Base-by-base conservation (phyloP, 2,113 vertebrate species). In the Ictidomys tridecemlineatus region DNA sequence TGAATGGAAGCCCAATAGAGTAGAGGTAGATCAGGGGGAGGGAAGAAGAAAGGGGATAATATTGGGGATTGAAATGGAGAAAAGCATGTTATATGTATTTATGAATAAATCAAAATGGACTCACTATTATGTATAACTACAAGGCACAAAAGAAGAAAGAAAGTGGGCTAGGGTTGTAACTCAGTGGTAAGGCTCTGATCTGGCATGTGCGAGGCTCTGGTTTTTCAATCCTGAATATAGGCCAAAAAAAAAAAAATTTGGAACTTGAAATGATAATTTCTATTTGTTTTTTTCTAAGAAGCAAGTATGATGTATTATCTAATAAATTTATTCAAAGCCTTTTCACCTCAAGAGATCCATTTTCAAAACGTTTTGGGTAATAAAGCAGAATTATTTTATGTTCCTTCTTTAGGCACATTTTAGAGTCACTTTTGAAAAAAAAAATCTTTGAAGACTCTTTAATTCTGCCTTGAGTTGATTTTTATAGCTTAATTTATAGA, bases 401-500 rank as follows among this genome's bases (percentile, higher is more conserved):
- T 80, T 93, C 69, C 5, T 28, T 91, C 24, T 80, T 34, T 85
- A 63, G 70, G 48, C 24, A 70, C 48, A 73, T 93, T 61, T 87
- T 93, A 88, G 83, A 80, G 58, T 89, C 26, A 89, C 26, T 91
- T 96, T 74, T 48, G 4, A 42, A 42, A 42, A 42, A 42, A 42
- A 42, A 10, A 48, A 86, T 95, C 86, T 89, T 91, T 42, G 63
- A 48, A 83, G 92, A 56, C 12, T 58, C 39, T 80, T 94, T 93
- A 83, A 95, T 96, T 95, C 88, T 65, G 87, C 45, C 48, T 72
- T 4, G 14, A 85, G 65, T 69, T 93, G 86, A 67, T 32, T 82
- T 96, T 97, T 78, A 72, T 26, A 89, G 61, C 76, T 91, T 80
- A 53, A 87, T 86, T 89, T 92, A 45, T 67, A 39, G 87, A 39